Evolutionary conservation across 2,113 vertebrate genomes (phyloP).

Genomic region (Lagopus leucura): DNA sequence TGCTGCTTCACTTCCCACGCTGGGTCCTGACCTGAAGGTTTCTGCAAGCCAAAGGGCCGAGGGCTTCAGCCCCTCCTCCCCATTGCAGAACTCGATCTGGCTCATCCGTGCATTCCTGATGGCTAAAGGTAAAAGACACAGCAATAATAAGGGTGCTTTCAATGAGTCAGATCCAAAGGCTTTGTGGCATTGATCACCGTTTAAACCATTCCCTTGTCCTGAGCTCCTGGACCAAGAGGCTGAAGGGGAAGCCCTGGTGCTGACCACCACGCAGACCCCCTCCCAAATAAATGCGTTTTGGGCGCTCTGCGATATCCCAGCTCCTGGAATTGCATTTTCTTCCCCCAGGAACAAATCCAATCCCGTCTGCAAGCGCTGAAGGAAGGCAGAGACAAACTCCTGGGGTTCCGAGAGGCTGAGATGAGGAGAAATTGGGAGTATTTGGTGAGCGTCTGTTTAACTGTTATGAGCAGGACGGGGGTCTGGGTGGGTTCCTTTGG

Average conservation of each 20-base stretch:
- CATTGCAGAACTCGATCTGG: rapidly evolving
- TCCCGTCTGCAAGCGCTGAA: neutral
- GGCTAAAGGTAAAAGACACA: neutral
- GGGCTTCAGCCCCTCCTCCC: too few relatives aligned
- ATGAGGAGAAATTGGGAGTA: neutral
- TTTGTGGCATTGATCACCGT: too few relatives aligned
- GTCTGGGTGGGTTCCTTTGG: rapidly evolving
- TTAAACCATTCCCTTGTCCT: neutral
- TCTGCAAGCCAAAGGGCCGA: rapidly evolving
- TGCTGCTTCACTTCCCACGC: neutral
- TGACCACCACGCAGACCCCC: rapidly evolving
- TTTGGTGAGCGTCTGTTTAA: neutral
- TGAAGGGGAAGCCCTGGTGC: neutral
- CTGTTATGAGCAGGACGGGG: rapidly evolving
- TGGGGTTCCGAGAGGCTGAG: neutral
- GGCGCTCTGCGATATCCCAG: rapidly evolving
- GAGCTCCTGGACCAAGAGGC: too few relatives aligned
- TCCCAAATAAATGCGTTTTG: neutral
- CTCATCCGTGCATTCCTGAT: rapidly evolving
- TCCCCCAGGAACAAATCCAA: neutral
- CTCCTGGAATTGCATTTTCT: rapidly evolving
- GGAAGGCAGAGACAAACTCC: neutral
- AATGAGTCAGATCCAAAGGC: neutral
- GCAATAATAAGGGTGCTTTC: neutral
- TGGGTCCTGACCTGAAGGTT: neutral